phyloP scores from a whole-genome alignment of 2,113 vertebrate genomes.

The Hippocampus barbouri region DNA sequence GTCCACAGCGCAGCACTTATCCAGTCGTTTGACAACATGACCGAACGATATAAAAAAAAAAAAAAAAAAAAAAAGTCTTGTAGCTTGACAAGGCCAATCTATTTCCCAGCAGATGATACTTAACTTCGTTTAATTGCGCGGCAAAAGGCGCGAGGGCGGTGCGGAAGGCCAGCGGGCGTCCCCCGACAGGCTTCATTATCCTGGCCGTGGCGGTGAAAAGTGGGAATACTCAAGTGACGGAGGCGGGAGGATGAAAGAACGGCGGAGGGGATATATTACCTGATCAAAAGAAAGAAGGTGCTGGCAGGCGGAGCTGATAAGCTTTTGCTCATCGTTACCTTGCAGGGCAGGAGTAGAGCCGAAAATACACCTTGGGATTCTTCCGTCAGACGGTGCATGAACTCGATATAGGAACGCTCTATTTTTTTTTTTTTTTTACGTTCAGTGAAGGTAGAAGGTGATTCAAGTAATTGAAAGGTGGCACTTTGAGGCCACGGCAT shows the following conservation, averaged over 20 bases:
- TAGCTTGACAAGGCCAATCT: neutral
- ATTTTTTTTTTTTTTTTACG: neutral
- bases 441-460: neutral
- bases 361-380: neutral
- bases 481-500: neutral
- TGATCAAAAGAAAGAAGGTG: slow-evolving; percentile 56
- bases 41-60: too few species aligned
- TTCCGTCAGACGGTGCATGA: neutral
- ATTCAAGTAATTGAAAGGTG: neutral
- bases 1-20: too few species aligned
- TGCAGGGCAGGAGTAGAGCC: neutral
- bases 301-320: slow-evolving; percentile 56
- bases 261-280: slow-evolving; percentile 47
- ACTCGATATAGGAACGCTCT: neutral
- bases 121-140: neutral
- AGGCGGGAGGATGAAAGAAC: slow-evolving; percentile 40
- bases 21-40: too few species aligned
- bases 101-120: neutral
- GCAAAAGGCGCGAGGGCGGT: neutral
- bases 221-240: neutral
- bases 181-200: slow-evolving; percentile 58
- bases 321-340: slow-evolving; percentile 18
- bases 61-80: too few species aligned
- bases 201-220: neutral
- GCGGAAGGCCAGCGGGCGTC: slow-evolving; percentile 41